These are phyloP conservation scores for Empidonax alnorum DNA, from an alignment of 2,113 vertebrate genomes.

Conservation along the genomic window DNA sequence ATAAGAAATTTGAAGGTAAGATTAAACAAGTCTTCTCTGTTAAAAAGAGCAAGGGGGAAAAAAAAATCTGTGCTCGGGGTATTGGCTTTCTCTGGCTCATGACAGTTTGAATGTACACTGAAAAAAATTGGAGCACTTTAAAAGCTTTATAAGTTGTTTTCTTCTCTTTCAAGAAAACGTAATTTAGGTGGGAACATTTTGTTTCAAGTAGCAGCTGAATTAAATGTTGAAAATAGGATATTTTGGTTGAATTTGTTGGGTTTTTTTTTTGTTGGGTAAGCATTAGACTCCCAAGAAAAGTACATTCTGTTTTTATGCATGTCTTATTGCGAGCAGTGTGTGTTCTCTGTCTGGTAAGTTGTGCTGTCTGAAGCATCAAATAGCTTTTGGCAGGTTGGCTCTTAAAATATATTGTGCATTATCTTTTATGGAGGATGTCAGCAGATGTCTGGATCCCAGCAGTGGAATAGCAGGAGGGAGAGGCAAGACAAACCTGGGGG, in stretches of 20 bases:
- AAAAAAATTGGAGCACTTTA: neutral
- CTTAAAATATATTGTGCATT: neutral
- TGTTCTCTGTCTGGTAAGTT: neutral
- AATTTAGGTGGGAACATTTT: neutral
- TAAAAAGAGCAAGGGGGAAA: neutral
- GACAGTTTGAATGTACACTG: neutral
- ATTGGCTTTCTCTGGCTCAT: neutral
- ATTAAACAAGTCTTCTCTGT: neutral
- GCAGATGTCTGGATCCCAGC: neutral
- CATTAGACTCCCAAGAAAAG: neutral
- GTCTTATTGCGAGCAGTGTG: neutral
- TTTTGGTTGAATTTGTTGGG: neutral
- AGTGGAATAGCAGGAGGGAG: neutral
- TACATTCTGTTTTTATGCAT: slow-evolving; percentile 6
- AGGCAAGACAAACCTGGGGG: neutral
- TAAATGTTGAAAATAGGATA: neutral
- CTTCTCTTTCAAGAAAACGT: neutral
- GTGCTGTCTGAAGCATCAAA: neutral
- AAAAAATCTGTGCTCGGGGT: neutral
- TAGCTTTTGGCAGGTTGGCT: slow-evolving; percentile 6
- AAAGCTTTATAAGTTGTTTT: neutral
- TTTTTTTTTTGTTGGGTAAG: neutral
- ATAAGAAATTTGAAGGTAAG: slow-evolving; percentile 14
- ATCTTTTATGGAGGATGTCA: neutral
- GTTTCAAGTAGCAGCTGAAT: neutral